A percentile compares a stretch with the other conserved stretches of the same genome.
Evolutionary conservation across 2,797 vertebrate genomes (phyloP).

Genomic region (Rallus crepitans): DNA sequence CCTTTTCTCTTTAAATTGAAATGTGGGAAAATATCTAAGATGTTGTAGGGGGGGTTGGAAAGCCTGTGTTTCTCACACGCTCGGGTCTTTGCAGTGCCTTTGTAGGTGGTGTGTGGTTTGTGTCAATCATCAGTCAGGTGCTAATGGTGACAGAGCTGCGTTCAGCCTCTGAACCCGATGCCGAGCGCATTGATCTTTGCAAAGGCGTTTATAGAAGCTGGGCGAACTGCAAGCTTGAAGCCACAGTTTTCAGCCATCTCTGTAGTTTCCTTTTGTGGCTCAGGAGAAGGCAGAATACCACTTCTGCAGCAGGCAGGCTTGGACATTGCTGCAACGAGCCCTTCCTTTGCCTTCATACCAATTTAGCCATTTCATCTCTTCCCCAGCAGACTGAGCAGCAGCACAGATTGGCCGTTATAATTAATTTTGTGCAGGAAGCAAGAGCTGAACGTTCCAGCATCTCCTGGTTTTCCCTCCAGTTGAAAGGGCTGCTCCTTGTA

Average conservation of each 20-base stretch:
- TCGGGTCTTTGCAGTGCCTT: neutral
- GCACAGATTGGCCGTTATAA: slow-evolving; percentile 1
- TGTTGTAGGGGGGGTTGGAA: slow-evolving; percentile 20
- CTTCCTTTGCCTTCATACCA: neutral
- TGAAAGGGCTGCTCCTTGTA: neutral
- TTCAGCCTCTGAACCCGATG: neutral
- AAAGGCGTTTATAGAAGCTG: slow-evolving; percentile 11
- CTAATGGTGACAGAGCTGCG: neutral
- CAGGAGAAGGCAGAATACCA: neutral
- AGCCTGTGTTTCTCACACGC: neutral
- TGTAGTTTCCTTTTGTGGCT: neutral
- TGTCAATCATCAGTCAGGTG: slow-evolving; percentile 61
- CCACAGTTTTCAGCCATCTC: neutral
- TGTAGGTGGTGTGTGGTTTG: slow-evolving; percentile 63
- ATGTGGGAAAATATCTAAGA: slow-evolving; percentile 28
- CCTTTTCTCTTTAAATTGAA: neutral
- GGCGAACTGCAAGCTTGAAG: slow-evolving; percentile 18
- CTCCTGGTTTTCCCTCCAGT: neutral
- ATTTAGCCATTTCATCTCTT: slow-evolving; percentile 38
- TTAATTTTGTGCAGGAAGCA: slow-evolving; percentile 14
- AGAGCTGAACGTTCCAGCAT: neutral
- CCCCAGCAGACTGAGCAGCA: slow-evolving; percentile 28
- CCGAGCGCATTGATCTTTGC: neutral
- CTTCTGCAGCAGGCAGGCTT: neutral
- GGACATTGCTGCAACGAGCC: neutral